Evolutionary conservation across 2,888 invertebrate genomes (phyloP).

Genomic region (Oscheius sp.): DNA sequence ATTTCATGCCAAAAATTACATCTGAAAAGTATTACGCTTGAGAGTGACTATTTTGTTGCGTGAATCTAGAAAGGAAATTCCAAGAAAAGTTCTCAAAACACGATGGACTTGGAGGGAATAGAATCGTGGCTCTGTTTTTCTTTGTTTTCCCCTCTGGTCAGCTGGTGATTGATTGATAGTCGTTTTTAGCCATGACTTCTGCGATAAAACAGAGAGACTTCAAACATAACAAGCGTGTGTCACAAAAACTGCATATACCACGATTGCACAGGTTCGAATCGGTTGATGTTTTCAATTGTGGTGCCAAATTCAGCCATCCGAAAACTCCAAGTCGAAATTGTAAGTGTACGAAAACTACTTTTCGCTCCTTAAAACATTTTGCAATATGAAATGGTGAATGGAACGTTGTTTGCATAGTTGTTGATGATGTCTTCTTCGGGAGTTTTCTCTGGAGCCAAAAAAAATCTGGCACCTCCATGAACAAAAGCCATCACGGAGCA

Average conservation of each 20-base stretch:
- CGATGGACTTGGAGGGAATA: not conserved
- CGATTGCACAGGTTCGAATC: conserved; percentile 37
- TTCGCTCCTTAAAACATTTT: conserved; percentile 28
- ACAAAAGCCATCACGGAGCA: conserved; percentile 47
- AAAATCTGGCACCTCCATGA: conserved; percentile 42
- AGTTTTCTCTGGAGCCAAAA: conserved; percentile 39
- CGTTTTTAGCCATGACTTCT: no score
- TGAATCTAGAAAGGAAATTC: not conserved
- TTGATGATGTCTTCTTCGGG: conserved; percentile 41
- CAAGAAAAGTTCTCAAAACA: not conserved
- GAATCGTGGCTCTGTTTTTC: no score
- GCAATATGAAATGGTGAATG: not conserved
- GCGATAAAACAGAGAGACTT: no score
- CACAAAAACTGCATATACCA: conserved; percentile 4
- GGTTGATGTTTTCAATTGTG: conserved; percentile 11
- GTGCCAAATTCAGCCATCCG: conserved; percentile 41
- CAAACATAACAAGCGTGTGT: no score
- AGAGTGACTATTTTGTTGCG: not conserved
- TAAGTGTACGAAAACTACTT: conserved; percentile 42
- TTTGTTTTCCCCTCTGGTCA: no score
- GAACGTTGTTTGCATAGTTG: conserved; percentile 40
- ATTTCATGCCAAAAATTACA: conserved; percentile 30
- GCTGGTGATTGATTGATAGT: no score
- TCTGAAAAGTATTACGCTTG: conserved; percentile 4
- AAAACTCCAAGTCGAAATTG: conserved; percentile 42